Base-by-base conservation (phyloP, 2,888 invertebrate genomes). In the Cetonia aurata region DNA sequence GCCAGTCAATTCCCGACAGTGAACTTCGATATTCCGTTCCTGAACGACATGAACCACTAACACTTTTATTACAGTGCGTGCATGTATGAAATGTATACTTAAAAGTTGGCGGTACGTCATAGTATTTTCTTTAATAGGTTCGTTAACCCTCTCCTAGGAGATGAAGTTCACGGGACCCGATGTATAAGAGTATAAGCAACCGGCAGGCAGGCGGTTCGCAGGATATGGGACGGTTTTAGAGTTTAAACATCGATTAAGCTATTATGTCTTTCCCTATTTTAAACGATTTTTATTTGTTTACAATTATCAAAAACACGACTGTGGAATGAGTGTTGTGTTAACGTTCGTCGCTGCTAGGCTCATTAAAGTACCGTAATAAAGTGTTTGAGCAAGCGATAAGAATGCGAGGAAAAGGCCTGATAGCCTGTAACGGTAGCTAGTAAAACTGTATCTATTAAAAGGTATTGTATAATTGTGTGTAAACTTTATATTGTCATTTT, bases 41-140 rank as follows among this genome's bases (percentile, higher is more conserved):
- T 17, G 57, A 57, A 57, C 57, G 42, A 59, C 19, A 19, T 59
- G 31, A 53, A 53, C 53, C 53, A 17, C 53, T 53, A 53, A 53
- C 53, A 12, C n/a, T 53, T 53, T 53, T 53, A 53, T 53, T 53
- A 19, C 25, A 19, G 25, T 25, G 25, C 25, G 25, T 25, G 25
- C 25, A 25, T 25, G 25, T 25, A 25, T n/a, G n/a, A n/a, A n/a
- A 15, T 50, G n/a, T 6, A 48, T 13, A 6, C 17, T 10, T 17
- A 52, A 10, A 10, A 17, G 15, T 19, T 41, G n/a, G 42, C 42
- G 17, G 57, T 44, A 59, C 42, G 37, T 42, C 57, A 42, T n/a
- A 25, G 25, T 31, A 12, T 53, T 15, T 42, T 13, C 57, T 42
- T 17, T 44, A 44, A 59, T 59, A 59, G 57, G 57, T 59, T 59